phyloP scores from a whole-genome alignment of 1,140 invertebrate genomes.

The Agrilus planipennis region DNA sequence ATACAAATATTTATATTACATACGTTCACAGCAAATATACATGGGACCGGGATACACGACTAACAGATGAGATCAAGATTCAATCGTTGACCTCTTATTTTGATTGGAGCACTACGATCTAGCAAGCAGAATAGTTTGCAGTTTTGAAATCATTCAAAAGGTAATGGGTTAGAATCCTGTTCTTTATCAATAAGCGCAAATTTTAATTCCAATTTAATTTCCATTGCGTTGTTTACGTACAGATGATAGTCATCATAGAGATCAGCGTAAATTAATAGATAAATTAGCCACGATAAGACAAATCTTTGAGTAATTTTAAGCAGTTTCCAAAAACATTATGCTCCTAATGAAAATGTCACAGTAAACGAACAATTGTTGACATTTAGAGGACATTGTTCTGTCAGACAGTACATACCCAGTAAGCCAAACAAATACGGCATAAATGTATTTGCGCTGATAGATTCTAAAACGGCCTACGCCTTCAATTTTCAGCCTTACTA shows the following conservation, averaged over 20 bases:
- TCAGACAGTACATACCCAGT: slow-evolving; percentile 32
- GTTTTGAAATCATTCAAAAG: too few relatives aligned
- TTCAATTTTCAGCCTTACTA: slow-evolving; percentile 27
- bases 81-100: too few relatives aligned
- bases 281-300: slow-evolving; percentile 27
- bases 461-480: slow-evolving; percentile 29
- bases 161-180: too few relatives aligned
- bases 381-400: slow-evolving; percentile 31
- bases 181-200: too few relatives aligned
- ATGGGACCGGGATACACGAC: too few relatives aligned
- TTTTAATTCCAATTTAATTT: too few relatives aligned
- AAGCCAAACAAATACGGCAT: slow-evolving; percentile 31
- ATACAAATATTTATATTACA: too few relatives aligned
- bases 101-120: too few relatives aligned
- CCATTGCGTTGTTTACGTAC: slow-evolving; percentile 13
- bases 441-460: slow-evolving; percentile 28
- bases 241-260: slow-evolving; percentile 14
- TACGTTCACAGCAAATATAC: too few relatives aligned
- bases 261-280: slow-evolving; percentile 16
- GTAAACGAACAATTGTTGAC: slow-evolving; percentile 32
- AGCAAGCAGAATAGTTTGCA: too few relatives aligned
- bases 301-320: slow-evolving; percentile 26
- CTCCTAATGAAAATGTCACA: slow-evolving; percentile 21
- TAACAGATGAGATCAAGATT: too few relatives aligned
- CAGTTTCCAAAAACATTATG: slow-evolving; percentile 23